These are phyloP conservation scores for Euspilapteryx auroguttella DNA, from an alignment of 2,888 invertebrate species.

Conservation along the genomic window DNA sequence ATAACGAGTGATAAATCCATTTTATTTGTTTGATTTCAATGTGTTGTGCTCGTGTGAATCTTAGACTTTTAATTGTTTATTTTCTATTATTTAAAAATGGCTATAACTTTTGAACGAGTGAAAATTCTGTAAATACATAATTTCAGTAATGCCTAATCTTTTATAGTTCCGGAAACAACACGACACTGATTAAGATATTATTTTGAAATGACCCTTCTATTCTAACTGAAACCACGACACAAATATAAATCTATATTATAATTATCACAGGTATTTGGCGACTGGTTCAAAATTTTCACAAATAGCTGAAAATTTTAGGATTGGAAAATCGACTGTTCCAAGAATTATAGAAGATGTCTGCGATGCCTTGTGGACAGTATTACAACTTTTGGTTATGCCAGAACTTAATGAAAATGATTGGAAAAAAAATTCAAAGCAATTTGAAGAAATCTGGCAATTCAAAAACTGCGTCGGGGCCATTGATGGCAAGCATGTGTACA, in stretches of 20 bases:
- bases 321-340: slow-evolving; percentile 4
- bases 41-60: slow-evolving; percentile 6
- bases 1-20: slow-evolving; percentile 6
- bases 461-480: slow-evolving; percentile 6
- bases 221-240: slow-evolving; percentile 7
- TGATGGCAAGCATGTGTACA: slow-evolving; percentile 7
- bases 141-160: slow-evolving; percentile 7
- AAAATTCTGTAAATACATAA: slow-evolving; percentile 7
- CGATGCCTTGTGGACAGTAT: slow-evolving; percentile 4
- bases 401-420: slow-evolving; percentile 7
- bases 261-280: slow-evolving; percentile 5
- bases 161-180: slow-evolving; percentile 7
- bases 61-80: slow-evolving; percentile 6
- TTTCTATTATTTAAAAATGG: slow-evolving; percentile 7
- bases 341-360: slow-evolving; percentile 5
- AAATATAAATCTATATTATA: slow-evolving; percentile 6
- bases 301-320: slow-evolving; percentile 3
- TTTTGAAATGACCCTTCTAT: slow-evolving; percentile 7
- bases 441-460: slow-evolving; percentile 8
- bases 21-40: slow-evolving; percentile 6
- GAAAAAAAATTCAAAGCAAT: slow-evolving; percentile 3
- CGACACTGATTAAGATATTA: slow-evolving; percentile 7
- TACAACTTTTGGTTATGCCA: slow-evolving; percentile 6
- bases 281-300: slow-evolving; percentile 3
- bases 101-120: slow-evolving; percentile 7